Conservation (phyloP, 2,888 invertebrate genomes). For the Harpalus rufipes region DNA sequence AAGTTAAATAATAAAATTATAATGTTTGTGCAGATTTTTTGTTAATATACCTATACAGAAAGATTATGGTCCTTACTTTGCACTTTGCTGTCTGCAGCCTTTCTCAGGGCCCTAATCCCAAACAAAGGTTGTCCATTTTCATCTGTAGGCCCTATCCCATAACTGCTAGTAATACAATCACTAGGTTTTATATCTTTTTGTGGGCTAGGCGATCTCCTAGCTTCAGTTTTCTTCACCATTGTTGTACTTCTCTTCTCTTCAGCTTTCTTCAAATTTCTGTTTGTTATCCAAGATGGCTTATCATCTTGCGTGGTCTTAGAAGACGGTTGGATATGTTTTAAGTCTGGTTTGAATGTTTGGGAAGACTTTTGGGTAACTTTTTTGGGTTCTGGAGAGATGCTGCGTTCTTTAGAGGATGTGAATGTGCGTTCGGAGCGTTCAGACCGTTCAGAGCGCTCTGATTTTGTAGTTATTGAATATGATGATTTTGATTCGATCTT, state of each 20-base stretch:
- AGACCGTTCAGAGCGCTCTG: slow-evolving; percentile 68
- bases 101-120: slow-evolving; percentile 86
- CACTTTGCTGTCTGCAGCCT: slow-evolving; percentile 77
- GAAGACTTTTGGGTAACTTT: slow-evolving; percentile 51
- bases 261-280: slow-evolving; percentile 80
- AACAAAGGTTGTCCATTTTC: slow-evolving; percentile 89
- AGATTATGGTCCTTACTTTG: slow-evolving; percentile 82
- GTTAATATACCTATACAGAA: too few species aligned
- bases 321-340: slow-evolving; percentile 74
- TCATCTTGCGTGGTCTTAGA: slow-evolving; percentile 76
- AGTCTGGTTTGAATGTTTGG: slow-evolving; percentile 70
- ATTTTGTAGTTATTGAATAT: slow-evolving; percentile 20
- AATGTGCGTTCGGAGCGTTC: background rate
- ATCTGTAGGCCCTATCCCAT: slow-evolving; percentile 90
- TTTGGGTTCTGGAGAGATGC: slow-evolving; percentile 68
- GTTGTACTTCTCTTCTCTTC: slow-evolving; percentile 73
- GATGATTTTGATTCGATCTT: slow-evolving; percentile 70
- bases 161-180: slow-evolving; percentile 88
- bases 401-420: slow-evolving; percentile 76
- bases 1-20: too few species aligned
- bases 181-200: slow-evolving; percentile 76
- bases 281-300: slow-evolving; percentile 83
- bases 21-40: too few species aligned
- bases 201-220: slow-evolving; percentile 74
- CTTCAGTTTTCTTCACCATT: slow-evolving; percentile 72